These are phyloP conservation scores for Aegotheles bennettii DNA, from an alignment of 2,113 vertebrate species.

Conservation along the genomic window DNA sequence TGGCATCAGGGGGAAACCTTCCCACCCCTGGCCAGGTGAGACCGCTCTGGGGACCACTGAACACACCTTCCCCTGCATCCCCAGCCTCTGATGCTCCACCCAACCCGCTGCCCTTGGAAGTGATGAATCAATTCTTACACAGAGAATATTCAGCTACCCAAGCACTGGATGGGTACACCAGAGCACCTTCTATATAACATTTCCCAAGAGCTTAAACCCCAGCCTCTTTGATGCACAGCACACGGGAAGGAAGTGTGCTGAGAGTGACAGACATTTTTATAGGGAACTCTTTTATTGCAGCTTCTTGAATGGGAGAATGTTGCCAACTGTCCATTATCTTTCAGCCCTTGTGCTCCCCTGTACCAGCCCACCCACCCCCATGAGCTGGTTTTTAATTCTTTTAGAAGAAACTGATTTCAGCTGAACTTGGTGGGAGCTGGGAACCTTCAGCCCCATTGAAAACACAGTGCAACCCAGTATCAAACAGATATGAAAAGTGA, in stretches of 20 bases:
- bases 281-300: not conserved
- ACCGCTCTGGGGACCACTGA: not conserved
- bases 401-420: not conserved
- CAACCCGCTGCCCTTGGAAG: not conserved
- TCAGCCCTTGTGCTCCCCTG: not conserved
- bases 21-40: not conserved
- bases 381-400: not conserved
- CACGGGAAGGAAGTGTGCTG: not conserved
- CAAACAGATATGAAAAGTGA: not conserved
- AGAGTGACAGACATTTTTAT: not conserved
- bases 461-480: not conserved
- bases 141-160: not conserved
- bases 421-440: not conserved
- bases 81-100: not conserved
- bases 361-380: accelerated
- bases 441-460: not conserved
- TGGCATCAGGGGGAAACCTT: not conserved
- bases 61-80: not conserved
- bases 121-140: not conserved
- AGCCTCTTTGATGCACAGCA: not conserved
- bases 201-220: not conserved
- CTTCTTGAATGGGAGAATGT: not conserved
- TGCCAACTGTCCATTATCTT: not conserved
- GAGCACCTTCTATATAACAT: not conserved
- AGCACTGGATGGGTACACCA: not conserved